Evolutionary conservation across 2,797 vertebrate species (phyloP), one percentile per base, ranked within the genome.

Genomic region (Amblyopsis hoosieri): DNA sequence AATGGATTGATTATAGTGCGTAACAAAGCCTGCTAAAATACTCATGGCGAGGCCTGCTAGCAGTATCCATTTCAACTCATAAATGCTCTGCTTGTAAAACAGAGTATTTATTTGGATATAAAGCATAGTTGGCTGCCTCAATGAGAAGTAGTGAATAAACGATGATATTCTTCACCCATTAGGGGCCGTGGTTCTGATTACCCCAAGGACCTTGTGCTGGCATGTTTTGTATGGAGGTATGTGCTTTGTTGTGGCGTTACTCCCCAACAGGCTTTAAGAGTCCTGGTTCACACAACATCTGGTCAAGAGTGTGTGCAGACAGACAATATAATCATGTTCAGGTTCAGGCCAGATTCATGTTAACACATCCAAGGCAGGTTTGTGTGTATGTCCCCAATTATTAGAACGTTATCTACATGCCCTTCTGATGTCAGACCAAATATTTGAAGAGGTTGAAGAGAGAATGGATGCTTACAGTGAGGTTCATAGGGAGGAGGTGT

Each of bases 401-500:
- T 67, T 64, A 66, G 51, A 74, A 67, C 70, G 29, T 62, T 75
- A 62, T 57, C 63, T 29, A 46, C 42, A 54, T 60, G 60, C 33
- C 19, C 51, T 59, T 78, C 67, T 80, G 58, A 62, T 60, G 69
- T 75, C 3, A 51, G 48, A 64, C 78, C 70, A 77, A 80, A 62
- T 63, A 58, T 78, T 57, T 53, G 68, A 80, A 48, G 66, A 78
- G 14, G 61, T 66, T 51, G 56, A 72, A 81, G 60, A 82, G 71
- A 69, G 45, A 13, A 57, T 64, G 71, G 42, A 62, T 66, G 93
- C 97, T 98, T 92, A 99, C 97, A 99, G 85, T 96, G 96, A 9
- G 96, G 95, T 71, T 99, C 96, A 60, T 98, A 97, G 0, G 95
- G 95, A 80, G 97, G 97, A 6, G 97, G 96, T 13, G 95, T 95